A percentile compares a stretch with the other conserved stretches of the same genome.
Evolutionary conservation across 1,140 invertebrate species (phyloP).

Genomic region (Acromyrmex charruanus): DNA sequence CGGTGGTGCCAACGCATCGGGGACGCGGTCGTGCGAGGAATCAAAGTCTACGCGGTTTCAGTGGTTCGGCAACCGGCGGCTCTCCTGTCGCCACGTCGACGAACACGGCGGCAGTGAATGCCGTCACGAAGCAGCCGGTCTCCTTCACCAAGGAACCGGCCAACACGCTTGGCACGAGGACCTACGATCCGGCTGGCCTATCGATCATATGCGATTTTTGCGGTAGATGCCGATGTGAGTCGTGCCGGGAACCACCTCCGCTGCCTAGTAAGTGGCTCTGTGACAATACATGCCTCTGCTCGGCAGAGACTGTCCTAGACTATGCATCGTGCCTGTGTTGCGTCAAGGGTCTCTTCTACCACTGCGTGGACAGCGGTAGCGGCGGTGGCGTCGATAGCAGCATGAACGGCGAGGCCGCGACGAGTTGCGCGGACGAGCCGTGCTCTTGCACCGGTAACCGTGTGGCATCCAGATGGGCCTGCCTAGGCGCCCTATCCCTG

Average conservation of each 20-base stretch:
- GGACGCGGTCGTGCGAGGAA: slow-evolving; percentile 75
- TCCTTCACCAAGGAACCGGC: slow-evolving; percentile 87
- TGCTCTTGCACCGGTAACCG: slow-evolving; percentile 93
- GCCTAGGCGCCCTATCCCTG: slow-evolving; percentile 92
- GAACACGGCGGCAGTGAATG: slow-evolving; percentile 69
- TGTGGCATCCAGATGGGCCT: slow-evolving; percentile 92
- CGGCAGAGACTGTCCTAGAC: slow-evolving; percentile 94
- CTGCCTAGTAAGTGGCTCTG: slow-evolving; percentile 96
- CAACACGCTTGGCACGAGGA: slow-evolving; percentile 78
- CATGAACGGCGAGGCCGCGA: slow-evolving; percentile 87
- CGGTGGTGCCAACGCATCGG: slow-evolving; percentile 72
- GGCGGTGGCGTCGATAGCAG: slow-evolving; percentile 89
- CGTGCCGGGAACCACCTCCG: slow-evolving; percentile 93
- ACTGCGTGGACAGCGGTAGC: slow-evolving; percentile 91
- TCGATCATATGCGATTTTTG: slow-evolving; percentile 95
- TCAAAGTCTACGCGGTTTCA: slow-evolving; percentile 50
- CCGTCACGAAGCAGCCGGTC: slow-evolving; percentile 88
- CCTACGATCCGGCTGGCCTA: slow-evolving; percentile 78
- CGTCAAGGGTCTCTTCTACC: slow-evolving; percentile 96
- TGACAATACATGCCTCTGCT: slow-evolving; percentile 94
- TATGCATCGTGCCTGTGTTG: slow-evolving; percentile 97
- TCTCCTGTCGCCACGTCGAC: slow-evolving; percentile 79
- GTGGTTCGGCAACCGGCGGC: slow-evolving; percentile 32
- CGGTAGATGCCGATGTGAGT: slow-evolving; percentile 94
- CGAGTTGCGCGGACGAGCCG: slow-evolving; percentile 92